Percentiles rank a stretch among this genome's conserved stretches.
Evolutionary conservation across 37 sponge, comb jelly and placozoan genomes (phyloP).

Genomic region (Tethya wilhelma): DNA sequence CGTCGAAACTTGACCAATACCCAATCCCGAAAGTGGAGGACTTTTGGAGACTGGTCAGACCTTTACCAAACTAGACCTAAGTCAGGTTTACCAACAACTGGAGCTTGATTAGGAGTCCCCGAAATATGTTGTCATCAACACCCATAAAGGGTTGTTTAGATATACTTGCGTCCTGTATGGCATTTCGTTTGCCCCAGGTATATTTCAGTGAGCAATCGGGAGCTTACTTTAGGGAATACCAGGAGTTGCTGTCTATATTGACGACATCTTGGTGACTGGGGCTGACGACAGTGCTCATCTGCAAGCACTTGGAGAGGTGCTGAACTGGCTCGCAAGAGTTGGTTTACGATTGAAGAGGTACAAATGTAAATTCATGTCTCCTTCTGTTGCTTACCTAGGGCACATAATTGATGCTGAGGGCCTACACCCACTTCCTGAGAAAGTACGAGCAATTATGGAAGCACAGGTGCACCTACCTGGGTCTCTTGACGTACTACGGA

Average conservation of each 20-base stretch:
- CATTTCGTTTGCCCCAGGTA: not conserved
- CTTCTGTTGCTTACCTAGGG: conserved; percentile 4
- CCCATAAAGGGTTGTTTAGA: too few relatives aligned
- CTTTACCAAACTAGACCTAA: not conserved
- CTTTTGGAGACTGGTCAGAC: not conserved
- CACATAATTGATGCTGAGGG: conserved; percentile 14
- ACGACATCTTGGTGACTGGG: conserved; percentile 18
- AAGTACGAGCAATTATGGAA: conserved; percentile 7
- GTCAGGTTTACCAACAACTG: not conserved
- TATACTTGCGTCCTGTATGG: conserved; percentile 11
- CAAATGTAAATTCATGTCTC: conserved; percentile 2
- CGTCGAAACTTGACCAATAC: not conserved
- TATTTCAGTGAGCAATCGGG: conserved; percentile 6
- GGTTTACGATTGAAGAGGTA: not conserved
- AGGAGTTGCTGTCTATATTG: conserved; percentile 4
- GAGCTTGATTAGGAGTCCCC: too few relatives aligned
- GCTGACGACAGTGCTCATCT: not conserved
- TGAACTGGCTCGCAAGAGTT: not conserved
- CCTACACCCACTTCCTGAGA: not conserved
- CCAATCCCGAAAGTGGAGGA: not conserved
- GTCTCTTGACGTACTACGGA: conserved; percentile 6
- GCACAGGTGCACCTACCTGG: conserved; percentile 7
- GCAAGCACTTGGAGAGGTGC: not conserved
- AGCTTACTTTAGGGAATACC: not conserved
- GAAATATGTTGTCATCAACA: too few relatives aligned